These are phyloP conservation scores for Isaurus tuberculatus DNA, from an alignment of 92 coral and sea anemone genomes.

Conservation along the genomic window DNA sequence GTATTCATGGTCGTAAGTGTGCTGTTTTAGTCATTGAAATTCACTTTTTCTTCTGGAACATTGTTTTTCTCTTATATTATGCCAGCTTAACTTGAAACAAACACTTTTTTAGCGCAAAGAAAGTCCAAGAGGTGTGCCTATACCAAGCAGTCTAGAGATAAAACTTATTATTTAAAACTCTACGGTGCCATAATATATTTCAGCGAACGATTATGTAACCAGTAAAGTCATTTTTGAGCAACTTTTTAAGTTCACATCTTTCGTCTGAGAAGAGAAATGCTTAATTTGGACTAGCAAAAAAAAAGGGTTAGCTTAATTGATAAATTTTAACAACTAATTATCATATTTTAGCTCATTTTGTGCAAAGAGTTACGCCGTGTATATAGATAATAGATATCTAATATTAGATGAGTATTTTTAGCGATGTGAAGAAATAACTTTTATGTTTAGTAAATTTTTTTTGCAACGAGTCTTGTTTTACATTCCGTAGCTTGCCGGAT, in stretches of 20 bases:
- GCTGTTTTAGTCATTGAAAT: not conserved
- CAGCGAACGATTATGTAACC: not conserved
- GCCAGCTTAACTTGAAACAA: not conserved
- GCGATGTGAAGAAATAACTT: not conserved
- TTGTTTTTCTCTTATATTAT: not conserved
- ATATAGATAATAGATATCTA: too few relatives aligned
- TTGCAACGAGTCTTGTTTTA: not conserved
- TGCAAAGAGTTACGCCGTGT: not conserved
- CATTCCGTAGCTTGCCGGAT: not conserved
- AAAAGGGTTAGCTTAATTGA: not conserved
- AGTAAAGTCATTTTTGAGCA: too few relatives aligned
- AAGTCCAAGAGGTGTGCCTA: not conserved
- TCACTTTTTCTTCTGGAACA: not conserved
- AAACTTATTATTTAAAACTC: not conserved
- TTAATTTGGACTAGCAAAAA: not conserved
- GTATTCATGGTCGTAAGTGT: not conserved
- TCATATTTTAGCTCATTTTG: not conserved
- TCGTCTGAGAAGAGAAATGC: not conserved
- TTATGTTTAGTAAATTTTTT: not conserved
- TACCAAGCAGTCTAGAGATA: not conserved
- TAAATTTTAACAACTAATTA: not conserved
- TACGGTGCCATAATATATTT: not conserved
- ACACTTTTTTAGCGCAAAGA: not conserved
- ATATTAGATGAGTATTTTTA: not conserved
- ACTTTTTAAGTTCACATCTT: not conserved